These are phyloP conservation scores for Muscicapa comitata DNA, from an alignment of 2,797 vertebrate species.

Conservation along the genomic window DNA sequence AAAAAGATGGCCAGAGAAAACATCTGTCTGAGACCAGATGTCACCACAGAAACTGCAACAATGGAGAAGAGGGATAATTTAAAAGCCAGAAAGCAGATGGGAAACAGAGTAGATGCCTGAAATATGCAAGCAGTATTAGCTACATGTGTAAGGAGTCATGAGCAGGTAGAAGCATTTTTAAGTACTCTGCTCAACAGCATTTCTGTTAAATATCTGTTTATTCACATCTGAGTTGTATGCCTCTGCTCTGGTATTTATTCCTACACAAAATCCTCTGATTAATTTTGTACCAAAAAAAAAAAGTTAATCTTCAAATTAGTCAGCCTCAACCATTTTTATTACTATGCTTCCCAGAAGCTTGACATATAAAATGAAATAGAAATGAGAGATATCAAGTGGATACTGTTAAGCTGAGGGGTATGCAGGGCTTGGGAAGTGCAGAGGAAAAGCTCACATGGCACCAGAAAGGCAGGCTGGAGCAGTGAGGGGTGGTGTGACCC, in stretches of 20 bases:
- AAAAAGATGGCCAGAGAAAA: background rate
- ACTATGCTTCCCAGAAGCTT: background rate
- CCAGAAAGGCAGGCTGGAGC: background rate
- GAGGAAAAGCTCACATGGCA: background rate
- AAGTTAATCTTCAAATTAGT: background rate
- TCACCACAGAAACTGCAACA: background rate
- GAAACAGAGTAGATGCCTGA: background rate
- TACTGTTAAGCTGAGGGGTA: background rate
- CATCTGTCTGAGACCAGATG: background rate
- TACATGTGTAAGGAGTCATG: fast-evolving
- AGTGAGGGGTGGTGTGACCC: background rate
- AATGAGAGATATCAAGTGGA: background rate
- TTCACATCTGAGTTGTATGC: background rate
- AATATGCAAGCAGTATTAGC: background rate
- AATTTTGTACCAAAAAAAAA: background rate
- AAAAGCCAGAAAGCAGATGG: background rate
- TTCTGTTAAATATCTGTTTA: background rate
- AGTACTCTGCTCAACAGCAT: background rate
- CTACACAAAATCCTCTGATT: background rate
- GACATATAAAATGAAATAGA: background rate
- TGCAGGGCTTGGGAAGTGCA: background rate
- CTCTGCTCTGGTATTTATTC: background rate
- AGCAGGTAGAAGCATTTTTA: background rate
- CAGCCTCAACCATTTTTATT: background rate
- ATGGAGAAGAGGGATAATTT: background rate